Evolutionary conservation across 2,888 invertebrate genomes (phyloP).

Genomic region (Flexamia atlantica): DNA sequence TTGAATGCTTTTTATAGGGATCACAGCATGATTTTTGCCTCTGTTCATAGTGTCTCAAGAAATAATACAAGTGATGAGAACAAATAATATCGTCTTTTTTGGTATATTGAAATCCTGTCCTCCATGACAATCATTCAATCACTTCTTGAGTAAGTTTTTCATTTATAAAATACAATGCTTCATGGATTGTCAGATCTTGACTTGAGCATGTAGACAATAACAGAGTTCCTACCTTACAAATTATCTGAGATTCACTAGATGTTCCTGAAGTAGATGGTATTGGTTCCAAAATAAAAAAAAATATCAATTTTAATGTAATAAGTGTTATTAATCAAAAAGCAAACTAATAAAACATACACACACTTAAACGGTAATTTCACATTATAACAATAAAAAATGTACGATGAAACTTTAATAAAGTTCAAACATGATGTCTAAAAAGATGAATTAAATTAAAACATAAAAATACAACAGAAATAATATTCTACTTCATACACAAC

Average conservation of each 20-base stretch:
- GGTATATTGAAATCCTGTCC: background rate
- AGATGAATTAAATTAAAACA: too few relatives aligned
- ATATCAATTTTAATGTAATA: too few relatives aligned
- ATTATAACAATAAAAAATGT: too few relatives aligned
- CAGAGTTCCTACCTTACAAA: background rate
- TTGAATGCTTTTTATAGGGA: background rate
- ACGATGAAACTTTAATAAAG: too few relatives aligned
- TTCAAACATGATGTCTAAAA: too few relatives aligned
- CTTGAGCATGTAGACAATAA: background rate
- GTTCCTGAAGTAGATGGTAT: background rate
- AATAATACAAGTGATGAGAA: constrained; percentile 27
- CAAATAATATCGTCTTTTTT: background rate
- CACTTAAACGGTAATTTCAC: too few relatives aligned
- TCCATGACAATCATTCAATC: constrained; percentile 24
- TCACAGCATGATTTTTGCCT: constrained; percentile 33
- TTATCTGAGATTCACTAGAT: background rate
- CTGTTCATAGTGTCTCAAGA: constrained; percentile 8
- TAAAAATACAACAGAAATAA: too few relatives aligned
- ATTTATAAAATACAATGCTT: constrained; percentile 9
- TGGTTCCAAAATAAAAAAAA: too few relatives aligned
- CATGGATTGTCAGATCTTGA: background rate
- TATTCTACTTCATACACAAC: too few relatives aligned
- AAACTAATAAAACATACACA: too few relatives aligned
- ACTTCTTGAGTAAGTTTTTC: constrained; percentile 13
- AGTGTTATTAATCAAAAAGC: too few relatives aligned